Evolutionary conservation across 2,113 vertebrate genomes (phyloP).

Genomic region (Clarias macrocephalus): DNA sequence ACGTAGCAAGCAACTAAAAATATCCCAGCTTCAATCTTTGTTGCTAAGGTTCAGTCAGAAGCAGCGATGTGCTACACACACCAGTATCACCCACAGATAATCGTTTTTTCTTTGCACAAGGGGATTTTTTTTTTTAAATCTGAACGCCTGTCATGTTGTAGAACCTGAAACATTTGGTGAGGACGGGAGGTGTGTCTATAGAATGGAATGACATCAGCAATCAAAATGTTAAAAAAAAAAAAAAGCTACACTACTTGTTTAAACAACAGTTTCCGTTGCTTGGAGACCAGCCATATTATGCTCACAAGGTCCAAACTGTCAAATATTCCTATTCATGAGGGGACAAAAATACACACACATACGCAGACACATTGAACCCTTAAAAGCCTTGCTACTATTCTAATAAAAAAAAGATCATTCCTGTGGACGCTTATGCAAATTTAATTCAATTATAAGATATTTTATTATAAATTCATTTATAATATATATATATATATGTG

Average conservation of each 20-base stretch:
- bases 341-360: neutral
- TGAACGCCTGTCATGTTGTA: neutral
- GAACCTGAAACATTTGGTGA: neutral
- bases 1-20: slow-evolving; percentile 74
- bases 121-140: neutral
- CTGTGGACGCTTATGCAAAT: neutral
- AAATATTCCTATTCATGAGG: neutral
- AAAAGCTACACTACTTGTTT: neutral
- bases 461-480: neutral
- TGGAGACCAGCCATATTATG: neutral
- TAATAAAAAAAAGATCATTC: neutral
- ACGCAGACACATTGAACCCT: slow-evolving; percentile 23
- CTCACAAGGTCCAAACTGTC: neutral
- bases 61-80: slow-evolving; percentile 53
- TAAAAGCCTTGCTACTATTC: neutral
- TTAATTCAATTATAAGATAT: neutral
- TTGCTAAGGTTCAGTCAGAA: slow-evolving; percentile 77
- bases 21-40: slow-evolving; percentile 72
- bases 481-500: too few species aligned
- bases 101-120: neutral
- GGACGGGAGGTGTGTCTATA: neutral
- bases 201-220: neutral
- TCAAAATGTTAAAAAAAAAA: neutral
- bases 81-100: slow-evolving; percentile 39
- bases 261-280: neutral